Conservation (phyloP, 2,888 invertebrate species). For the Heliconius cydno region DNA sequence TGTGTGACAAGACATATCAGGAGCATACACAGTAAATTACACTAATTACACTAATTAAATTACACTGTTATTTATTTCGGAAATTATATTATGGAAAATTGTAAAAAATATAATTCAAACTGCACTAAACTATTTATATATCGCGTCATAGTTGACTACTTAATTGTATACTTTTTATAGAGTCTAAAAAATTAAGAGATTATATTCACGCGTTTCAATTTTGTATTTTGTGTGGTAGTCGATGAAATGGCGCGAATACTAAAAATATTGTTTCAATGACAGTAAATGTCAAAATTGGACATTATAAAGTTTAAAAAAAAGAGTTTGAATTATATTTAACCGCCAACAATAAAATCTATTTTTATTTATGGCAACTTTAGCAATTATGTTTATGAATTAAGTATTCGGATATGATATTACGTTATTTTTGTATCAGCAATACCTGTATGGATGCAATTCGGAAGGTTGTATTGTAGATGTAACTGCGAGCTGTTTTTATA, state of each 20-base stretch:
- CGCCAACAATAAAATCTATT: constrained; percentile 6
- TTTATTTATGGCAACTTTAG: constrained; percentile 21
- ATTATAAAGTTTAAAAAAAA: constrained; percentile 1
- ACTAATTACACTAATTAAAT: constrained; percentile 50
- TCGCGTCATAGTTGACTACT: constrained; percentile 3
- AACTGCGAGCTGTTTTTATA: constrained; percentile 44
- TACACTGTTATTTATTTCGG: not conserved
- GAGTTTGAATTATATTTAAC: constrained; percentile 36
- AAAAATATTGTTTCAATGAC: constrained; percentile 5
- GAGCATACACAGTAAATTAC: constrained; percentile 63
- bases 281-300: constrained; percentile 7
- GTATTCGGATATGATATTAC: constrained; percentile 37
- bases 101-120: constrained; percentile 34
- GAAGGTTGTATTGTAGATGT: constrained; percentile 49
- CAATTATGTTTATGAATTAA: constrained; percentile 22
- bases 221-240: constrained; percentile 10
- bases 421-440: constrained; percentile 39
- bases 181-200: constrained; percentile 16
- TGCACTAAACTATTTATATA: constrained; percentile 7
- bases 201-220: constrained; percentile 20
- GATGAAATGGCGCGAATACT: constrained; percentile 4
- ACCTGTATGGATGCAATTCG: constrained; percentile 46
- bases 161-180: constrained; percentile 13
- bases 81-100: constrained; percentile 18
- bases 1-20: constrained; percentile 77